Percentiles rank a stretch among this genome's conserved stretches.
phyloP scores from a whole-genome alignment of 2,113 vertebrate species.

The Zosterops lateralis region DNA sequence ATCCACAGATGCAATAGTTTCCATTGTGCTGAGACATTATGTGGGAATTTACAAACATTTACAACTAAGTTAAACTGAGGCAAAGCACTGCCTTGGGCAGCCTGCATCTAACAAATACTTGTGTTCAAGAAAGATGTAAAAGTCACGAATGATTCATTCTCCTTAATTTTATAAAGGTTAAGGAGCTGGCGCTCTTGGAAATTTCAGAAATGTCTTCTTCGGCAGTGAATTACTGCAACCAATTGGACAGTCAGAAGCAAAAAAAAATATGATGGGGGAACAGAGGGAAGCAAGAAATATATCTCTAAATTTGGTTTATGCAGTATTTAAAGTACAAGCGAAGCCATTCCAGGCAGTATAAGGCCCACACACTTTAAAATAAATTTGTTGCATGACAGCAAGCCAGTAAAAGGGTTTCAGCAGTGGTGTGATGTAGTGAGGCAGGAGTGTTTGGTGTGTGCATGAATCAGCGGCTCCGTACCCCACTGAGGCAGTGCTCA shows the following conservation, averaged over 20 bases:
- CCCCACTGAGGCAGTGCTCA: not conserved
- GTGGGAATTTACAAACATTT: slow-evolving; percentile 47
- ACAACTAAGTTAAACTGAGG: slow-evolving; percentile 25
- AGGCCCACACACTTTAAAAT: slow-evolving; percentile 58
- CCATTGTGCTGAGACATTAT: slow-evolving; percentile 13
- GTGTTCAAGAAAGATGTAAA: not conserved
- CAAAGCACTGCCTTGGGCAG: slow-evolving; percentile 18
- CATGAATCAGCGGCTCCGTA: not conserved
- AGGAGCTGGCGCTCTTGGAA: not conserved
- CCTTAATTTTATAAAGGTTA: slow-evolving; percentile 61
- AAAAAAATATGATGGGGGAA: not conserved
- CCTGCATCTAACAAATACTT: slow-evolving; percentile 12
- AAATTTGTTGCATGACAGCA: slow-evolving; percentile 65
- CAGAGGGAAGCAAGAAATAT: slow-evolving; percentile 19
- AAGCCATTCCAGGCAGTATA: slow-evolving; percentile 44
- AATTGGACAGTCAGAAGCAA: slow-evolving; percentile 39
- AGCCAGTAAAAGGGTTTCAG: slow-evolving; percentile 32
- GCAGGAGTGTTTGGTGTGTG: not conserved
- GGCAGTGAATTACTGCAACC: slow-evolving; percentile 48
- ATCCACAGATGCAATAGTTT: not conserved
- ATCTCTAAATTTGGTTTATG: slow-evolving; percentile 60
- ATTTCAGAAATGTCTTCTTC: slow-evolving; percentile 8
- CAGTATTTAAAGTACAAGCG: slow-evolving; percentile 55
- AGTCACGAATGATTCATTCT: slow-evolving; percentile 49
- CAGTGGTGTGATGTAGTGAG: not conserved